A percentile compares a stretch with the other conserved stretches of the same genome.
These are phyloP conservation scores for Troglohyphantes excavatus DNA, from an alignment of 2,888 invertebrate species.

Conservation along the genomic window DNA sequence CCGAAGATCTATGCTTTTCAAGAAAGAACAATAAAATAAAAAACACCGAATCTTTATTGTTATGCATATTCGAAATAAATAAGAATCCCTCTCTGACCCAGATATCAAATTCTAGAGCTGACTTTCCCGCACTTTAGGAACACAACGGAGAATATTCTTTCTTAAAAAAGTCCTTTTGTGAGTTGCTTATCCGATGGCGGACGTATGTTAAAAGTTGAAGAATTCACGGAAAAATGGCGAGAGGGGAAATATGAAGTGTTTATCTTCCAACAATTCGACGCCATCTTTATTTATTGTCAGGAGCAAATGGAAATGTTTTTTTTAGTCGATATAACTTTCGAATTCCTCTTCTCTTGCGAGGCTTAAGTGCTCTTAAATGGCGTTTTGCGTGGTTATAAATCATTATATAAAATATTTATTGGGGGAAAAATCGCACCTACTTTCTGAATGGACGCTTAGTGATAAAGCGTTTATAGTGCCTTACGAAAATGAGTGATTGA, in stretches of 20 bases:
- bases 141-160: background rate
- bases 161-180: background rate
- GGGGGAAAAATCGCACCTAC: background rate
- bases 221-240: background rate
- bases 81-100: constrained; percentile 5
- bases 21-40: background rate
- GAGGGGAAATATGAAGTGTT: constrained; percentile 23
- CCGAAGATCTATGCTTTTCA: background rate
- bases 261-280: constrained; percentile 10
- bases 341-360: background rate
- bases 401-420: constrained; percentile 1
- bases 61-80: constrained; percentile 10
- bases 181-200: background rate
- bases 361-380: background rate
- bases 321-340: background rate
- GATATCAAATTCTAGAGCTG: background rate
- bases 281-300: constrained; percentile 10
- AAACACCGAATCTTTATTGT: constrained; percentile 15
- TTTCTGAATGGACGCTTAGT: background rate
- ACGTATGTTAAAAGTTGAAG: constrained; percentile 15
- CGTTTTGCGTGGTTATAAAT: background rate
- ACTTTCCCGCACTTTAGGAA: background rate
- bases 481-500: background rate
- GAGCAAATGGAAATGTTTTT: constrained; percentile 2
- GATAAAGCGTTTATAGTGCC: background rate